Percentiles rank a stretch among this genome's conserved stretches.
Conservation (phyloP, 1,140 invertebrate genomes). For the Drosophila ambigua region DNA sequence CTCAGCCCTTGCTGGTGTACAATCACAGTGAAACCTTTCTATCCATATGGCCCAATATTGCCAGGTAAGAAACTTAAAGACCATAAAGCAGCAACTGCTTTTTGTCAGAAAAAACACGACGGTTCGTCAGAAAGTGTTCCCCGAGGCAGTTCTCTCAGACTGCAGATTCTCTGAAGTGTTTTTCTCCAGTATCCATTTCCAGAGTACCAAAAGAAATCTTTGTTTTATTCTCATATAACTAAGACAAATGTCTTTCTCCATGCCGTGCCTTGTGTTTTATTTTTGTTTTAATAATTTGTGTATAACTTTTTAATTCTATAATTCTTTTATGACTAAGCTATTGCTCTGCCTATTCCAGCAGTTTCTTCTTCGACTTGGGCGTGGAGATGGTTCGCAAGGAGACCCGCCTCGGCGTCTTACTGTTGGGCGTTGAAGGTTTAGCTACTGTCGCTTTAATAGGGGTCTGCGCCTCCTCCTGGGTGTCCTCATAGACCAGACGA, state of each 20-base stretch:
- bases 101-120: background rate
- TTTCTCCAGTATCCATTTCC: no score
- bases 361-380: conserved; percentile 88
- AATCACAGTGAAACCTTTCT: conserved; percentile 12
- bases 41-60: conserved; percentile 1
- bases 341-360: conserved; percentile 60
- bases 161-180: no score
- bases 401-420: conserved; percentile 88
- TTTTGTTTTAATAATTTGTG: background rate
- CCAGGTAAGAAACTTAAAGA: conserved; percentile 39
- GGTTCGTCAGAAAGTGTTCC: background rate
- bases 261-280: conserved; percentile 20
- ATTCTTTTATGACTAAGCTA: conserved; percentile 39
- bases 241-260: conserved; percentile 7
- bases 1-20: conserved; percentile 18
- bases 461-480: conserved; percentile 55
- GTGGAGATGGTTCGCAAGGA: conserved; percentile 90
- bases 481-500: conserved; percentile 87
- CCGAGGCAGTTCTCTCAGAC: no score
- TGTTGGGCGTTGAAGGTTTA: conserved; percentile 60
- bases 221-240: no score
- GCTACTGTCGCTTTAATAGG: conserved; percentile 35
- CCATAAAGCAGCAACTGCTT: conserved; percentile 26
- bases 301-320: conserved; percentile 19
- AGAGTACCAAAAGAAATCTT: background rate